Base-by-base conservation (phyloP, 2,113 vertebrate species). In the Abramis brama region DNA sequence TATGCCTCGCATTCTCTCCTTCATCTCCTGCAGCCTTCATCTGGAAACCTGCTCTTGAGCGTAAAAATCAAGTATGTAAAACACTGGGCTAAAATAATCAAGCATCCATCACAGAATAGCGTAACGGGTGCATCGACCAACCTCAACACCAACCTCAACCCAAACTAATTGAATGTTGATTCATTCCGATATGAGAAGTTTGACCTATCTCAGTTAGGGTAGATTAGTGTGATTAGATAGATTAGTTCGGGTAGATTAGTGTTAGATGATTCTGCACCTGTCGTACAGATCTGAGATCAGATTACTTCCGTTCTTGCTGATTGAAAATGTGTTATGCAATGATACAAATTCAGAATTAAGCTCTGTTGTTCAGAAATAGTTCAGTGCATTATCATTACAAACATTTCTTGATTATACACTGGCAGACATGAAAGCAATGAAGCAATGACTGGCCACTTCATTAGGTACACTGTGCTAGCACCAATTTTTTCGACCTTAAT, bases 1-100 rank as follows among this genome's bases (percentile, higher is more conserved):
- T 86, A 85, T 86, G 87, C 36, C 66, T 79, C 80, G 12, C 60
- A 70, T 50, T 55, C 15, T 77, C 76, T 73, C 83, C 52, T 85
- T 62, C 21, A 66, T 47, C 74, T 52, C 50, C 50, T 52, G 50
- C 5, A 52, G 50, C 50, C 50, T 17, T 52, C 64, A 68, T 12
- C n/a, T 33, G 25, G 12, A 52, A 17, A 50, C 15, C 45, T 52
- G 19, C 33, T 52, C 45, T 76, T 50, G 13, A 6, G 47, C 5
- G 25, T 52, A 64, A 64, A 79, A 43, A 43, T 9, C 7, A 23
- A 19, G 15, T 30, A 30, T 55, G 27, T n/a, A 43, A 43, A 39
- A 71, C 13, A 62, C 4, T 5, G 9, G 59, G 30, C n/a, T 76
- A 25, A 76, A 52, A 78, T 11, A 21, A 39, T 59, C 55, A 15